Evolutionary conservation across 2,888 invertebrate species (phyloP), one percentile per base, ranked within the genome.

Genomic region (Arrhopalites spinosus): DNA sequence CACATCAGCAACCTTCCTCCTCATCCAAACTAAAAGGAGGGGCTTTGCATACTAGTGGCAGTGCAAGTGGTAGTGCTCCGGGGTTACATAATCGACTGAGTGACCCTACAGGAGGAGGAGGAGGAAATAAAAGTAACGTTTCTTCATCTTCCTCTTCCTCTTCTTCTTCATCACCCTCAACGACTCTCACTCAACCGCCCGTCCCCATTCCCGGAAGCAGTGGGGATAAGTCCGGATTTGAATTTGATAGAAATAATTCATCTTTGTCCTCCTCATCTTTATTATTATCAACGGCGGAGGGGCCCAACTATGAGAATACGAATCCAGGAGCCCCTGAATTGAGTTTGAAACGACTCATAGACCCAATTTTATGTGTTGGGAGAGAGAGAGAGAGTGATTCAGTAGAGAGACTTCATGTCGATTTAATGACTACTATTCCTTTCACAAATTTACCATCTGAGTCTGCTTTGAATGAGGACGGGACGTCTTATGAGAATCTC

Each of bases 401-500:
- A 36, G 17, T 7, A 23, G 45, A 66, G 13, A 3, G 25, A 66
- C 45, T 43, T 2, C 17, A 11, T 2, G 15, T 17, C 17, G 45
- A 66, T 43, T 43, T 43, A 66, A 43, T 45, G 3, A 25, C 25
- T 59, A 13, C 23, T 25, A 17, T 8, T 20, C 53, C 50, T 29
- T 30, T 29, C 8, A 25, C 53, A 8, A 20, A n/a, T 11, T 17
- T 64, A 1, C 30, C 27, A 13, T 25, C 56, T 30, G 25, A 29
- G 2, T 56, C 68, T 25, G 47, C 27, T 45, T 47, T 2, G 23
- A 61, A 66, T 20, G 76, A 78, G 56, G 74, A 76, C 15, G 85
- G 86, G 15, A 88, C 88, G 30, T 87, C 89, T 64, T 95, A 95
- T 84, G 95, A 95, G 86, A 95, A 95, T 84, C 90, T 95, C 64